Evolutionary conservation across 2,888 invertebrate genomes (phyloP), one percentile per base, ranked within the genome.

Genomic region (Aleiodes leptofemur): DNA sequence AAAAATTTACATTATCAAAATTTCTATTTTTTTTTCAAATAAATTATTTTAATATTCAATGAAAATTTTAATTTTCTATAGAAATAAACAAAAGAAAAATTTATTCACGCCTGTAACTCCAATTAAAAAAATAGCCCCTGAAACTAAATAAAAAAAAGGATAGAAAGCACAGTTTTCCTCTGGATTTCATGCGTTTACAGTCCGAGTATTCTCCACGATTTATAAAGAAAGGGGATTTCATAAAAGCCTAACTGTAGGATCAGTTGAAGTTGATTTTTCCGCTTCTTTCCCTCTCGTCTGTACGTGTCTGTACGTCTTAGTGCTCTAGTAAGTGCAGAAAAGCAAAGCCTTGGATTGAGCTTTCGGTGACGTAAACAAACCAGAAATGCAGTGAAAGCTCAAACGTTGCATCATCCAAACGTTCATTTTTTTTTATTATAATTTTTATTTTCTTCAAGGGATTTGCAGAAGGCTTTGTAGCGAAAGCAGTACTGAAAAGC

Each of bases 261-360:
- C 64, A 64, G 64, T 43, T 23, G 43, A 34, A 64, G 64, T 64
- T 64, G 64, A 64, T 64, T 64, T 64, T 64, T 64, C 64, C 61
- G 16, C 38, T 38, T n/a, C 38, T 61, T 38, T 23, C 64, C 8
- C 43, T 43, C 43, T 43, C 9, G 9, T 43, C 43, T 43, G 43
- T 43, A 43, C 43, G 43, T 43, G 48, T 43, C 64, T 48, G 34
- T 23, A 23, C 16, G 23, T 43, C 64, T 43, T 48, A 43, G 43
- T 43, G 3, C 64, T 16, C 9, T 43, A 9, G 43, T 9, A 43
- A 43, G 43, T 9, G 61, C 61, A 16, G 31, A 61, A 61, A 23
- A 23, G 23, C 23, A 23, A 23, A 38, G 43, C 43, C 61, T n/a
- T 61, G 16, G 43, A 48, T 11, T 23, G 23, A 64, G 64, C 64